These are phyloP conservation scores for Cephus cinctus DNA, from an alignment of 1,140 invertebrate genomes.

Conservation along the genomic window DNA sequence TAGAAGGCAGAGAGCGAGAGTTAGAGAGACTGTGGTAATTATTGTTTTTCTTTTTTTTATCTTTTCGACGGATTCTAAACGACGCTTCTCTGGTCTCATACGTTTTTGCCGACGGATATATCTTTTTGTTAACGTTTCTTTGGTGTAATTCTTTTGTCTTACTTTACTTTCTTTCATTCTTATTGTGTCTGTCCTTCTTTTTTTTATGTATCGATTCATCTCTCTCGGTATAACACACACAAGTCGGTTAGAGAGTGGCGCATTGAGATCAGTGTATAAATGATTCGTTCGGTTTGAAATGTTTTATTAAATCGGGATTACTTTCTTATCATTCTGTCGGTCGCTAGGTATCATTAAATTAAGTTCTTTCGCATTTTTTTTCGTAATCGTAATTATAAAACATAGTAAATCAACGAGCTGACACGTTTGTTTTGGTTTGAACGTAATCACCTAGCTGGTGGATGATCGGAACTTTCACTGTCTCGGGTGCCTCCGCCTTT, in stretches of 20 bases:
- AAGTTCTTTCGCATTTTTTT: conserved; percentile 14
- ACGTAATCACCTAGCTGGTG: conserved; percentile 61
- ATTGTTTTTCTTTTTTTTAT: background rate
- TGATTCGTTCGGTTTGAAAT: conserved; percentile 25
- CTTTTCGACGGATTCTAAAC: too few species aligned
- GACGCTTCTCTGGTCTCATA: too few species aligned
- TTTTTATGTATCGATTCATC: too few species aligned
- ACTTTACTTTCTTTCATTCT: too few species aligned
- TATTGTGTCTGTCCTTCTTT: too few species aligned
- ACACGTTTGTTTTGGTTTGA: conserved; percentile 49
- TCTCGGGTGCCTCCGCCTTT: conserved; percentile 51
- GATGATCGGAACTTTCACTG: conserved; percentile 60
- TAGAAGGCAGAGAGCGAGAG: too few species aligned
- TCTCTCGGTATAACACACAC: too few species aligned
- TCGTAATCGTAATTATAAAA: conserved; percentile 27
- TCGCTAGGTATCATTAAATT: conserved; percentile 29
- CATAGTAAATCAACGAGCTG: conserved; percentile 41
- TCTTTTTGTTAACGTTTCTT: too few species aligned
- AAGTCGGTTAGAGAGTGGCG: too few species aligned
- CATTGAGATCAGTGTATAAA: conserved; percentile 26
- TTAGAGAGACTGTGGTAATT: too few species aligned
- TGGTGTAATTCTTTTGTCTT: too few species aligned
- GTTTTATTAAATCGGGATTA: conserved; percentile 29
- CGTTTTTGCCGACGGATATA: too few species aligned
- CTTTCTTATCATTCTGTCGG: conserved; percentile 27